phyloP scores from a whole-genome alignment of 2,888 invertebrate genomes.

The Salticus scenicus region DNA sequence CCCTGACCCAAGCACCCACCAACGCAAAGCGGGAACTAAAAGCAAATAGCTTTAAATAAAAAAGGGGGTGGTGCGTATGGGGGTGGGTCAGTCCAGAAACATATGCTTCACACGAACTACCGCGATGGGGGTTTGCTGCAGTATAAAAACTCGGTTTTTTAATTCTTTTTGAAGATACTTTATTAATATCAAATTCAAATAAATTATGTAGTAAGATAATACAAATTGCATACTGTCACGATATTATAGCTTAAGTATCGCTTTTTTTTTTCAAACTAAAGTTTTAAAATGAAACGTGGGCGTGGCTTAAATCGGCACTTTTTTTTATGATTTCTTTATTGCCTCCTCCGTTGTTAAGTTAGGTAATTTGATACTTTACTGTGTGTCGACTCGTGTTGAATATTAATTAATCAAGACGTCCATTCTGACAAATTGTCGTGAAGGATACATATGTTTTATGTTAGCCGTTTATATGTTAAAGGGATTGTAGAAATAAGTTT shows the following conservation, averaged over 20 bases:
- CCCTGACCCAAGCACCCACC: background rate
- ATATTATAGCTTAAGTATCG: background rate
- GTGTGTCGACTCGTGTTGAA: too few relatives aligned
- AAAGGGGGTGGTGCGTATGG: background rate
- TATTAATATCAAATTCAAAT: background rate
- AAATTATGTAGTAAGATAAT: background rate
- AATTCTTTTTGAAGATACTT: background rate
- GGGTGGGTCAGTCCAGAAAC: background rate
- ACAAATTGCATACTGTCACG: background rate
- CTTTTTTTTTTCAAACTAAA: too few relatives aligned
- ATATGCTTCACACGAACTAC: background rate
- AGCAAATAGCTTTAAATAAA: slow-evolving; percentile 3
- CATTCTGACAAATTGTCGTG: too few relatives aligned
- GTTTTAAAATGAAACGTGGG: too few relatives aligned
- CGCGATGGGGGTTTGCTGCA: background rate
- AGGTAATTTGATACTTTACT: too few relatives aligned
- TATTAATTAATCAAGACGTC: too few relatives aligned
- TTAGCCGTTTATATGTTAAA: too few relatives aligned
- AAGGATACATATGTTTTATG: too few relatives aligned
- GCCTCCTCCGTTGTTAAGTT: too few relatives aligned
- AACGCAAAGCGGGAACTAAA: background rate
- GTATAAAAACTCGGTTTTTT: background rate
- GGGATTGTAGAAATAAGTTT: too few relatives aligned
- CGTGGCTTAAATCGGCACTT: too few relatives aligned
- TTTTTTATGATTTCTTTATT: too few relatives aligned